Evolutionary conservation across 2,888 invertebrate genomes (phyloP).

Genomic region (Cyrtodaria siliqua): DNA sequence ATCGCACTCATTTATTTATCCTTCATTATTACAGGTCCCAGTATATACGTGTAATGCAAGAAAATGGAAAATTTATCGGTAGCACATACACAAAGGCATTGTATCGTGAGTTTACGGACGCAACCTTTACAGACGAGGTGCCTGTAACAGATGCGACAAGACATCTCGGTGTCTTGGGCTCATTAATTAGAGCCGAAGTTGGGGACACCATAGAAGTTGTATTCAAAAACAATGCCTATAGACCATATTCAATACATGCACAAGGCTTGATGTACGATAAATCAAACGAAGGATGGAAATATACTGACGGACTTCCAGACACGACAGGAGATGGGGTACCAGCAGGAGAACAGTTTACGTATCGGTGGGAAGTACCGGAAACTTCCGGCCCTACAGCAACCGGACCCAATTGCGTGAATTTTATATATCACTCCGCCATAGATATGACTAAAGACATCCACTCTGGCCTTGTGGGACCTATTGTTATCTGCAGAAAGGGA

Average conservation of each 20-base stretch:
- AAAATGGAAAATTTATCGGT: constrained; percentile 66
- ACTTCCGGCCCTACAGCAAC: constrained; percentile 55
- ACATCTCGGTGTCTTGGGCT: constrained; percentile 71
- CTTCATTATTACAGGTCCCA: too few relatives aligned
- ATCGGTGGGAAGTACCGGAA: constrained; percentile 60
- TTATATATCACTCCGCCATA: constrained; percentile 72
- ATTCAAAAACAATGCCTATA: constrained; percentile 52
- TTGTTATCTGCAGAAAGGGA: constrained; percentile 63
- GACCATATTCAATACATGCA: constrained; percentile 45
- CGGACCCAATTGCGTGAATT: constrained; percentile 68
- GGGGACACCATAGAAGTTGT: constrained; percentile 71
- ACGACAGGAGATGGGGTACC: constrained; percentile 48
- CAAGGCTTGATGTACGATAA: constrained; percentile 48
- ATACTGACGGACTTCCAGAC: constrained; percentile 2
- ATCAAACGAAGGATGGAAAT: constrained; percentile 47
- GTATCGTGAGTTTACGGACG: too few relatives aligned
- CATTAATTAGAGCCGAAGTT: constrained; percentile 73
- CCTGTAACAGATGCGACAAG: too few relatives aligned
- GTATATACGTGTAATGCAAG: too few relatives aligned
- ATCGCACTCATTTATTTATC: too few relatives aligned
- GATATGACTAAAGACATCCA: constrained; percentile 61
- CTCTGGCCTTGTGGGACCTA: constrained; percentile 63
- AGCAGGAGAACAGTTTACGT: constrained; percentile 45
- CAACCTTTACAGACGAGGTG: too few relatives aligned
- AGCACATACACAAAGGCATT: constrained; percentile 64